These are phyloP conservation scores for Trididemnum nubilum DNA, from an alignment of 23 tunicate genomes.

Conservation along the genomic window DNA sequence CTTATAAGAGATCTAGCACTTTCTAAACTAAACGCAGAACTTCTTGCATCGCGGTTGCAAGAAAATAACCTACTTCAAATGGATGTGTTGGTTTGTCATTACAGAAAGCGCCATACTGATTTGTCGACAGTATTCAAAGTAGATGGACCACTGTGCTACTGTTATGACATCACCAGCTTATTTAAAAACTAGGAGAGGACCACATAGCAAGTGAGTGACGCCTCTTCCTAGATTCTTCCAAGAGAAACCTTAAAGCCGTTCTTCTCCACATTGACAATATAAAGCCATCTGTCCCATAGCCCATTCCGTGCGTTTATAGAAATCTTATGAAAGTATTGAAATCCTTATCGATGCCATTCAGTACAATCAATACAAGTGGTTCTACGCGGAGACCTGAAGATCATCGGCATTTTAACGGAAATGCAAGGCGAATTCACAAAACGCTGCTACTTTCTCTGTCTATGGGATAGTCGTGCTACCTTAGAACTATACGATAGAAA, in stretches of 20 bases:
- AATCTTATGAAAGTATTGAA: constrained; percentile 36
- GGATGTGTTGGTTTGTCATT: constrained; percentile 23
- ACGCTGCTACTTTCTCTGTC: constrained; percentile 38
- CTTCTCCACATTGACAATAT: constrained; percentile 28
- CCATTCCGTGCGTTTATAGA: constrained; percentile 25
- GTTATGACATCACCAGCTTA: background rate
- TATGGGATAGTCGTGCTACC: constrained; percentile 21
- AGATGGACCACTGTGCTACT: constrained; percentile 28
- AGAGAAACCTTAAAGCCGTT: constrained; percentile 33
- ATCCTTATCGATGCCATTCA: constrained; percentile 25
- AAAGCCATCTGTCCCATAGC: constrained; percentile 32
- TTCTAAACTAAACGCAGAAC: constrained; percentile 33
- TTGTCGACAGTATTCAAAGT: constrained; percentile 23
- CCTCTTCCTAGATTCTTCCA: constrained; percentile 32
- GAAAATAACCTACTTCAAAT: constrained; percentile 27
- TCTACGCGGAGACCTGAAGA: constrained; percentile 33
- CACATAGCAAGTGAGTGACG: constrained; percentile 36
- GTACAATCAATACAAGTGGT: constrained; percentile 25
- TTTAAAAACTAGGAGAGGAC: constrained; percentile 20
- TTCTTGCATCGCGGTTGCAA: constrained; percentile 26
- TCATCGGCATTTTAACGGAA: constrained; percentile 21
- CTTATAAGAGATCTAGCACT: constrained; percentile 26
- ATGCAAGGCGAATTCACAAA: constrained; percentile 35
- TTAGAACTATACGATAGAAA: constrained; percentile 5
- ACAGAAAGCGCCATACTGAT: constrained; percentile 23